phyloP scores from a whole-genome alignment of 1,140 invertebrate species.

The Phymastichus coffea region DNA sequence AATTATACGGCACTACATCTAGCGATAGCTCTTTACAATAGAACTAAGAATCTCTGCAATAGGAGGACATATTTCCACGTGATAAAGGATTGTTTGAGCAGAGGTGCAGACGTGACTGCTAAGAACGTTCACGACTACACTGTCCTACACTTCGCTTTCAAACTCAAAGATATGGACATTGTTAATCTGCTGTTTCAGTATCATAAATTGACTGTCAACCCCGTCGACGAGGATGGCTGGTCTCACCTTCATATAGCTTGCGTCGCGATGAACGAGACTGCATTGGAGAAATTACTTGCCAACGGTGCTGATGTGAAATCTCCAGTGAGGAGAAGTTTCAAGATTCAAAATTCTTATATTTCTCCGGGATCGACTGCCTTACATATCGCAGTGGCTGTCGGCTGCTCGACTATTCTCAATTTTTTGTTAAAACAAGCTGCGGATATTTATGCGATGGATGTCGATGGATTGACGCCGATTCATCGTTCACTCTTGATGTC shows the following conservation, averaged over 20 bases:
- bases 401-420: neutral
- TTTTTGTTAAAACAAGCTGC: neutral
- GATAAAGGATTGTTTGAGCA: no score
- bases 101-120: no score
- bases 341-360: neutral
- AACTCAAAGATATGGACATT: neutral
- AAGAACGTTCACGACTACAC: no score
- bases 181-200: neutral
- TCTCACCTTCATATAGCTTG: constrained; percentile 6
- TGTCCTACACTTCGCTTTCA: neutral
- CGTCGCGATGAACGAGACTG: neutral
- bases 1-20: no score
- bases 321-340: no score
- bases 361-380: neutral
- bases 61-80: no score
- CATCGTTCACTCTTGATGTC: no score
- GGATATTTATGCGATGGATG: neutral
- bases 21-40: no score
- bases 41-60: no score
- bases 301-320: neutral
- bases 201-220: neutral
- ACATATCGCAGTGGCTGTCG: neutral
- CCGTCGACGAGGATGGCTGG: neutral
- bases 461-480: no score
- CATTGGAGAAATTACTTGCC: neutral